Conservation (phyloP, 2,113 vertebrate genomes). For the Anguilla rostrata region DNA sequence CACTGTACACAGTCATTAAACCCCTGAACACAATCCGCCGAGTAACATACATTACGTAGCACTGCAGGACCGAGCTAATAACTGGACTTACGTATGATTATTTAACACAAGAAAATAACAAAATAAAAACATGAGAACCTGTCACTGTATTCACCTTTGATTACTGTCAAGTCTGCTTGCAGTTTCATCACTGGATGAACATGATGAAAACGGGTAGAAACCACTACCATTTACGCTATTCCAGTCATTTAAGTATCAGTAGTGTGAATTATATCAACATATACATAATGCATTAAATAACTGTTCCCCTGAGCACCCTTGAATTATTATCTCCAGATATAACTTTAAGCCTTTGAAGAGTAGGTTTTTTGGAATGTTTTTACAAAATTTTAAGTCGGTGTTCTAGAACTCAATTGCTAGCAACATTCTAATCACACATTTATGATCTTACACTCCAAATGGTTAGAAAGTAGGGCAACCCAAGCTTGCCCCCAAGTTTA, state of each 20-base stretch:
- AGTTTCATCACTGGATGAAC: background rate
- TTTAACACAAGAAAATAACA: too few species aligned
- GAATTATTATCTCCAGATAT: background rate
- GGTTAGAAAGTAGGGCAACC: background rate
- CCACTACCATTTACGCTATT: background rate
- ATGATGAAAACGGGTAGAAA: background rate
- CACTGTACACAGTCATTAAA: background rate
- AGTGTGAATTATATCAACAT: background rate
- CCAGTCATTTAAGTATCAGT: background rate
- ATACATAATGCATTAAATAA: background rate
- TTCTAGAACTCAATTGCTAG: too few species aligned
- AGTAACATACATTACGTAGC: background rate
- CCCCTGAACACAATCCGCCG: background rate
- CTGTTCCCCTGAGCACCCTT: background rate
- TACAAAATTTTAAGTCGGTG: too few species aligned
- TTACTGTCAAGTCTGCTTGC: too few species aligned
- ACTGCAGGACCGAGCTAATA: too few species aligned
- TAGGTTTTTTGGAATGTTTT: too few species aligned
- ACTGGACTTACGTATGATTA: too few species aligned
- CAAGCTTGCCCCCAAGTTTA: background rate
- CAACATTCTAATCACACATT: too few species aligned
- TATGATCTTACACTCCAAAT: too few species aligned
- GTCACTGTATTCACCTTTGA: too few species aligned
- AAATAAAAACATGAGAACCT: too few species aligned
- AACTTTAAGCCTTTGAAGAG: background rate